Base-by-base conservation (phyloP, 2,888 invertebrate species). In the Chymomyza amoena region DNA sequence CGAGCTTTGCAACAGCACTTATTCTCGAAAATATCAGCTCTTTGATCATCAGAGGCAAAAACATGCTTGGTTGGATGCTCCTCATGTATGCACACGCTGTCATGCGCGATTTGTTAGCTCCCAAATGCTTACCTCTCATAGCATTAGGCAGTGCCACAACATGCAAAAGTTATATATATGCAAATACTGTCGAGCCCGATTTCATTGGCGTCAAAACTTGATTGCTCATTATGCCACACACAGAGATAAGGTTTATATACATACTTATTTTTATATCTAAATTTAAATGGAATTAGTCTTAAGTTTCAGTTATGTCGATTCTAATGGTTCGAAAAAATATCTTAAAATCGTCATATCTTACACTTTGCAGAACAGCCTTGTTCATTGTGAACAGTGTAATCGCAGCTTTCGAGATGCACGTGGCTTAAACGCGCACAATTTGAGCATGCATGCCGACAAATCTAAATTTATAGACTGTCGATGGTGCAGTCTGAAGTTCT, bases 71-170 rank as follows among this genome's bases (percentile, higher is more conserved):
- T 92, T 92, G 0, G 92, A 93, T 69, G 87, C 92, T 2, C 92
- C 92, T 0, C 89, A 91, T 45, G 90, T 92, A 20, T 93, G 93
- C 77, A 90, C 90, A 56, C 87, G 91, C n/a, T 93, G 93, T 78
- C 85, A 90, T 6, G 92, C 93, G 91, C 83, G 91, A 18, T 93
- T 93, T 79, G 92, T 92, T 0, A 91, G 92, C 1, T 80, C 91
- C 3, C 91, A 91, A 65, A 90, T 93, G 5, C 92, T 93, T 1
- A 87, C 91, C 0, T 92, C 92, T 1, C 93, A 93, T 92, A 5
- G 93, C 91, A 79, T 91, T 91, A 63, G 90, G 87, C 79, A 85
- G 32, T 90, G 87, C 39, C 69, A 76, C n/a, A 80, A 84, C 61
- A 50, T 16, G 15, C 69, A 73, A 9, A 87, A 87, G 61, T 65